A percentile compares a stretch with the other conserved stretches of the same genome.
Conservation (phyloP, 2,797 vertebrate species). For the Xenentodon cancila region DNA sequence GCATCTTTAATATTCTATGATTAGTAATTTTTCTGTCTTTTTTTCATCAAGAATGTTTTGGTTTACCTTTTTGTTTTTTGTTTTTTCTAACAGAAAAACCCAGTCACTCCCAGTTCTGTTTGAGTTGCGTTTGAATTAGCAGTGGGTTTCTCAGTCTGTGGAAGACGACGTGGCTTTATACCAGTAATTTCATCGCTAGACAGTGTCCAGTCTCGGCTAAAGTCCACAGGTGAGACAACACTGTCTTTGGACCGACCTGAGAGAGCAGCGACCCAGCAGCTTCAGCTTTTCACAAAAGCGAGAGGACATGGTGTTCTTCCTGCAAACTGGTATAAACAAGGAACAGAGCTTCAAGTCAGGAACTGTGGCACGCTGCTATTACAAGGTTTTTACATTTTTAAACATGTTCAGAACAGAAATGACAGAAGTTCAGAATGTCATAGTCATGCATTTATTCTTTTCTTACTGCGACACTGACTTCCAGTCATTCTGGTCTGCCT, state of each 20-base stretch:
- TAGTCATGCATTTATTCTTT: no score
- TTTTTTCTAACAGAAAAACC: no score
- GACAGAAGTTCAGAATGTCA: no score
- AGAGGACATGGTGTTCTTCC: conserved; percentile 81
- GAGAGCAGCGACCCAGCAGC: conserved; percentile 79
- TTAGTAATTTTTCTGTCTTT: no score
- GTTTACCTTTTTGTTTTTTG: no score
- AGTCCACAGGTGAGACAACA: conserved; percentile 81
- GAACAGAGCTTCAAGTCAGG: conserved; percentile 7
- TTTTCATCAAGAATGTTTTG: no score
- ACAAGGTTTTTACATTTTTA: background rate
- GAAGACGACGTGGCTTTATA: background rate
- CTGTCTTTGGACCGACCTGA: conserved; percentile 81
- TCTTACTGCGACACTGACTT: no score
- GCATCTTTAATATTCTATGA: no score
- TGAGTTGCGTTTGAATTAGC: conserved; percentile 4
- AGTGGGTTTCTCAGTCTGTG: conserved; percentile 30
- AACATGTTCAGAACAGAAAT: no score
- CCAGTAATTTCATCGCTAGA: conserved; percentile 19
- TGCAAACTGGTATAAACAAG: conserved; percentile 63
- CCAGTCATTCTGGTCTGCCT: no score
- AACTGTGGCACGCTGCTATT: background rate
- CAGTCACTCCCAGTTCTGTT: background rate
- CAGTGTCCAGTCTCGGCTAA: conserved; percentile 32
- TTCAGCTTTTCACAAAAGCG: conserved; percentile 84